phyloP scores from a whole-genome alignment of 2,797 vertebrate species.

The Rallus crepitans region DNA sequence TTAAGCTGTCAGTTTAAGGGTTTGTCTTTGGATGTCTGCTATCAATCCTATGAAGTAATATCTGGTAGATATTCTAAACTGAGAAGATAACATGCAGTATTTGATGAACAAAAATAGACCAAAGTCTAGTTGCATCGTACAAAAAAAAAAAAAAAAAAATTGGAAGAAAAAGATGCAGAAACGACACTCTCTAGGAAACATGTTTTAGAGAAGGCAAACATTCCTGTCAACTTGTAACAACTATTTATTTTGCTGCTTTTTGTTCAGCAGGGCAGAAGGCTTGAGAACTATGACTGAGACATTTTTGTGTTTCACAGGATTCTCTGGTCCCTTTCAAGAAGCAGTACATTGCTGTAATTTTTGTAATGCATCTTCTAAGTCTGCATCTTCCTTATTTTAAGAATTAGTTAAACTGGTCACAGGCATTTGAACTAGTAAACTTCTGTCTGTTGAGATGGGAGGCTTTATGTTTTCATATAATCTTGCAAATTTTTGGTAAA shows the following conservation, averaged over 20 bases:
- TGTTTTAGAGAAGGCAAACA: background rate
- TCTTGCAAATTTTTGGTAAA: background rate
- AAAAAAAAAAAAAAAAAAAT: background rate
- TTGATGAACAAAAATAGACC: conserved; percentile 7
- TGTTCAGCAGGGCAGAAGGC: background rate
- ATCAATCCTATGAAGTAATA: background rate
- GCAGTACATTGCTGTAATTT: background rate
- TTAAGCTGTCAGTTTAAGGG: background rate
- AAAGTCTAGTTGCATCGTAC: background rate
- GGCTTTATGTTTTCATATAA: background rate
- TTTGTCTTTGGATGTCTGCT: background rate
- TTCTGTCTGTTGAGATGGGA: background rate
- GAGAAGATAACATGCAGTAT: background rate
- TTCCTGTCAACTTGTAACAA: background rate
- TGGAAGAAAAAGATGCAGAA: background rate
- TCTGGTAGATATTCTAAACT: conserved; percentile 6
- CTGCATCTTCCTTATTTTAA: background rate
- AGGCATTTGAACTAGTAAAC: background rate
- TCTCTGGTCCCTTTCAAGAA: background rate
- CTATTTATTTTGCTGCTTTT: background rate
- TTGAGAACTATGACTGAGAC: background rate
- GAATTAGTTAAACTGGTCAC: background rate
- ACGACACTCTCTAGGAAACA: background rate
- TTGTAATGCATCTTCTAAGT: background rate
- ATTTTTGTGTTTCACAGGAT: background rate